Base-by-base conservation (phyloP, 2,888 invertebrate genomes). In the Mesorhabditis spiculigera region DNA sequence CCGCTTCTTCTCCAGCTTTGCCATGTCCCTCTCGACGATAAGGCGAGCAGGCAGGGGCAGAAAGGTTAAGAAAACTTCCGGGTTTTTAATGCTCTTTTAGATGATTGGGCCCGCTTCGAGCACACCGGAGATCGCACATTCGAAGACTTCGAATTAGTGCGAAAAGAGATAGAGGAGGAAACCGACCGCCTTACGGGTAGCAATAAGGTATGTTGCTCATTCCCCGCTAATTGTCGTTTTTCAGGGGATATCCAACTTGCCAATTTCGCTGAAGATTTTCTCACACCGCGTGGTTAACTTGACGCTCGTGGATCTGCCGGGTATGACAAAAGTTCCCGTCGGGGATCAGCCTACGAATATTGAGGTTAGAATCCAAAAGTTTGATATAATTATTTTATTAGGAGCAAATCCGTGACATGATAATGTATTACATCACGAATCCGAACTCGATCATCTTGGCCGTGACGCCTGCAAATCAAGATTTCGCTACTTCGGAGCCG, bases 271-370 rank as follows among this genome's bases (percentile, higher is more conserved):
- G 73, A 98, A 96, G 88, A 95, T 99, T 85, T 98, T 89, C 87
- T 98, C 98, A 0, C 91, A 92, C n/a, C 91, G 90, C 79, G 97
- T 98, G 50, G 93, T 99, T 68, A 97, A 95, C 78, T 81, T 90
- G 71, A 96, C 98, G 0, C 89, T 99, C 65, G 95, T 99, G 66
- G 98, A 99, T 89, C 89, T 99, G 65, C 98, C 98, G 68, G 98
- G 98, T 73, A 93, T 99, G 74, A 98, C 97, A 63, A 97, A 97
- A 90, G 88, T 98, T 58, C 95, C 98, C 16, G 94, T 99, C 69
- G 98, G 97, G 66, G 98, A 98, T 87, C 98, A 98, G 86, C 98
- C 98, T 0, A 92, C 93, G 82, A 96, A 99, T 87, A 99, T 99
- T 81, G 98, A 98, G 87, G 82, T 82, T 50, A 8, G 45, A 28